These are phyloP conservation scores for Lasius platythorax DNA, from an alignment of 2,888 invertebrate genomes.

Conservation along the genomic window DNA sequence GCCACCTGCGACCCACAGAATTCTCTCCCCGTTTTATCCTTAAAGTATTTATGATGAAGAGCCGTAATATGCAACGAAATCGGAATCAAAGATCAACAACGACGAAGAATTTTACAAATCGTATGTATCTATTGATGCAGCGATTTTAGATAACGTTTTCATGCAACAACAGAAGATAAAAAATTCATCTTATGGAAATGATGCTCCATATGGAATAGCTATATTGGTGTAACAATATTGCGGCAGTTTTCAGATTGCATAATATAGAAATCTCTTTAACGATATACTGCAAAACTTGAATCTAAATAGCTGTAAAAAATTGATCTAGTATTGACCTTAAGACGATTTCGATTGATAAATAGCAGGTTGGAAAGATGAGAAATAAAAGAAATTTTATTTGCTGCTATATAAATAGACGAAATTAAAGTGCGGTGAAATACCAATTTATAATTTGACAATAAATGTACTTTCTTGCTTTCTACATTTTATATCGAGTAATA, in stretches of 20 bases:
- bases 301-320: not conserved
- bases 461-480: not conserved
- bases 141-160: not conserved
- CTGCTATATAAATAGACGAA: not conserved
- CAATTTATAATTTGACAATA: not conserved
- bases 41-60: slow-evolving; percentile 79
- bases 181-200: not conserved
- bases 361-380: not conserved
- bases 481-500: not conserved
- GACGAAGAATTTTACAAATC: slow-evolving; percentile 8
- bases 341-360: not conserved
- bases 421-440: not conserved
- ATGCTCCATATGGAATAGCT: not conserved
- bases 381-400: slow-evolving; percentile 1
- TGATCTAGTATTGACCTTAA: not conserved
- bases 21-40: slow-evolving; percentile 60
- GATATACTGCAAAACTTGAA: not conserved
- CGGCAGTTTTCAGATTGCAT: not conserved
- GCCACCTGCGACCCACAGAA: slow-evolving; percentile 76
- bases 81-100: slow-evolving; percentile 35
- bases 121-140: not conserved
- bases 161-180: not conserved
- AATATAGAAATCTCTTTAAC: not conserved
- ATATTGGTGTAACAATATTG: not conserved
- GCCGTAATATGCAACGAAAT: slow-evolving; percentile 12